Conservation (phyloP, 2,888 invertebrate species). For the Yponomeuta evonymella region DNA sequence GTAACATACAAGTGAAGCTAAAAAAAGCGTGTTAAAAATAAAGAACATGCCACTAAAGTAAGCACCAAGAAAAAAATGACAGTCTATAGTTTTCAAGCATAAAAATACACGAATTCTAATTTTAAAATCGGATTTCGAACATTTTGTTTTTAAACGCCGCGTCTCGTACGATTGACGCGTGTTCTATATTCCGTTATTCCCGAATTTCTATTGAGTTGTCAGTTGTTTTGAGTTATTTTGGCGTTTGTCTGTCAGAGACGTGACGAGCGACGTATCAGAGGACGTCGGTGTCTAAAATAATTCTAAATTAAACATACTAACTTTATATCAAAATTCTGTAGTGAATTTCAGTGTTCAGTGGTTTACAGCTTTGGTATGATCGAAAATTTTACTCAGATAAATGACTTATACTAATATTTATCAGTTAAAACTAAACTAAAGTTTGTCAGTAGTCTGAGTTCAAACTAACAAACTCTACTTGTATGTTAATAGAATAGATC, state of each 20-base stretch:
- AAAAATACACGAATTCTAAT: background rate
- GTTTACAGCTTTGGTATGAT: no score
- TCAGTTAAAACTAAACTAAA: no score
- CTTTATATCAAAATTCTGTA: background rate
- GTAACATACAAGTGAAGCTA: no score
- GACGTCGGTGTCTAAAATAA: conserved; percentile 29
- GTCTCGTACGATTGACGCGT: background rate
- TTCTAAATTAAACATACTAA: background rate
- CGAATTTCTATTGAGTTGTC: background rate
- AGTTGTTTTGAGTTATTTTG: conserved; percentile 40
- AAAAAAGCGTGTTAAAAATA: no score
- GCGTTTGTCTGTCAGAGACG: conserved; percentile 38
- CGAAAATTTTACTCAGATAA: no score
- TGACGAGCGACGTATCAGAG: conserved; percentile 50
- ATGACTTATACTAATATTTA: no score
- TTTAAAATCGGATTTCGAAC: background rate
- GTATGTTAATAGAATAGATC: no score
- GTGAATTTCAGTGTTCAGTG: no score
- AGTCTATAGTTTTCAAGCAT: background rate
- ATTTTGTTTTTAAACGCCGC: background rate
- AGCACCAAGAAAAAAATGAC: no score
- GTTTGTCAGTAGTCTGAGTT: no score
- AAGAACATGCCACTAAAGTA: no score
- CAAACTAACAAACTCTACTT: no score
- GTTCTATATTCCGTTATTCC: background rate